Conservation (phyloP, 2,888 invertebrate genomes). For the Philereme transversata region DNA sequence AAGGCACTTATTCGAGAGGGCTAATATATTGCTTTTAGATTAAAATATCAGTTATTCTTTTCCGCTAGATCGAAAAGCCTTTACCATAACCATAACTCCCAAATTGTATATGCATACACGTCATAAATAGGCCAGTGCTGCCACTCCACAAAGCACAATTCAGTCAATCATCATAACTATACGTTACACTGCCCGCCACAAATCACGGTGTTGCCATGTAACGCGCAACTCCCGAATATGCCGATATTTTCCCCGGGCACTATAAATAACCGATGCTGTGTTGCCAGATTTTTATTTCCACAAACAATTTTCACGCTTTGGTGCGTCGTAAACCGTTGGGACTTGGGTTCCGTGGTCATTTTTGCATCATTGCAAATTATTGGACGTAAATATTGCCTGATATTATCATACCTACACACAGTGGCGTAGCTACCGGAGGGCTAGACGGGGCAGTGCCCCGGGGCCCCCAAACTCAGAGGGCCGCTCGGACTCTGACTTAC, state of each 20-base stretch:
- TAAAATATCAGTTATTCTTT: no score
- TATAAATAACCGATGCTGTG: conserved; percentile 44
- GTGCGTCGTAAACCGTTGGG: conserved; percentile 27
- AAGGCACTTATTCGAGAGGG: no score
- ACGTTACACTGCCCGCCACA: conserved; percentile 39
- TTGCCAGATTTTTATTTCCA: conserved; percentile 42
- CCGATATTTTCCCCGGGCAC: conserved; percentile 44
- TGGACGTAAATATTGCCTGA: no score
- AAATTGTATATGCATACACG: neutral
- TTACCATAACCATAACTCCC: neutral
- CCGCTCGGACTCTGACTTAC: no score
- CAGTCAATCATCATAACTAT: conserved; percentile 31
- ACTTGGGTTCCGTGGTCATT: conserved; percentile 4
- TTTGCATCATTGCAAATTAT: neutral
- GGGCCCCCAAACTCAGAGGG: no score
- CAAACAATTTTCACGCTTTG: conserved; percentile 45
- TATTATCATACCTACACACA: no score
- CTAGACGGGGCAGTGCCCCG: no score
- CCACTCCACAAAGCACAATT: conserved; percentile 22
- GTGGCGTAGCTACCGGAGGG: no score
- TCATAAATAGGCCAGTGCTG: conserved; percentile 19
- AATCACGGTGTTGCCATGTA: conserved; percentile 49
- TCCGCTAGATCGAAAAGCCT: no score
- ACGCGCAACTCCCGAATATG: conserved; percentile 44
- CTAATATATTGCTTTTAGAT: no score